Evolutionary conservation across 2,113 vertebrate species (phyloP).

Genomic region (Hystrix brachyura): DNA sequence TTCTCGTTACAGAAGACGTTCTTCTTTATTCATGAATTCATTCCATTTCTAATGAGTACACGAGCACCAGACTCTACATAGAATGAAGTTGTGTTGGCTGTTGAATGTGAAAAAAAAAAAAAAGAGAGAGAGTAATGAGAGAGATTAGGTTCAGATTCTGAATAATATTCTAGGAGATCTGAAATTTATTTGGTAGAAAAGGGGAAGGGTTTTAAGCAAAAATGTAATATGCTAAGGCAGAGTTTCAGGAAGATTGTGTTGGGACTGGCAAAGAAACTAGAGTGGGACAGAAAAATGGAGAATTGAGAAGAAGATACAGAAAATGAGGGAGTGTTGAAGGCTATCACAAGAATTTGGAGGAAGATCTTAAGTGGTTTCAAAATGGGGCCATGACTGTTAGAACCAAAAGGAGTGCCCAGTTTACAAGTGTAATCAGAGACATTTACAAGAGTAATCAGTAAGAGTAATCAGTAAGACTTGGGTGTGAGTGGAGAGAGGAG

Average conservation of each 20-base stretch:
- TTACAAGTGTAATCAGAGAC: neutral
- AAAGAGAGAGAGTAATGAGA: neutral
- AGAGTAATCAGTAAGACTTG: neutral
- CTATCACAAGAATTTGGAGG: neutral
- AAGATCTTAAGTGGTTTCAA: neutral
- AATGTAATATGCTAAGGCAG: neutral
- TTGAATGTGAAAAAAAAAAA: neutral
- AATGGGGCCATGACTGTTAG: neutral
- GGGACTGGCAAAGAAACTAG: neutral
- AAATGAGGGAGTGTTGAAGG: neutral
- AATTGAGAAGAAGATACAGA: neutral
- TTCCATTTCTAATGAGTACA: neutral
- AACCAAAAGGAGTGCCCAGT: neutral
- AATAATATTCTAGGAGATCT: neutral
- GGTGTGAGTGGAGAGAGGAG: neutral
- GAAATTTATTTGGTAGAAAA: neutral
- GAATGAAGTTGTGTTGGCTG: neutral
- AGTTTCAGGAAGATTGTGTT: neutral
- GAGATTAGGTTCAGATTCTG: neutral
- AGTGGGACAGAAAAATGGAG: neutral
- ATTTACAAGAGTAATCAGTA: neutral
- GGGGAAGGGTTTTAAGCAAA: conserved; percentile 23
- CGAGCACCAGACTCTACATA: neutral
- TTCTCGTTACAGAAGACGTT: neutral
- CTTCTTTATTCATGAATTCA: neutral